Conservation (phyloP, 2,797 vertebrate genomes). For the Peromyscus eremicus region DNA sequence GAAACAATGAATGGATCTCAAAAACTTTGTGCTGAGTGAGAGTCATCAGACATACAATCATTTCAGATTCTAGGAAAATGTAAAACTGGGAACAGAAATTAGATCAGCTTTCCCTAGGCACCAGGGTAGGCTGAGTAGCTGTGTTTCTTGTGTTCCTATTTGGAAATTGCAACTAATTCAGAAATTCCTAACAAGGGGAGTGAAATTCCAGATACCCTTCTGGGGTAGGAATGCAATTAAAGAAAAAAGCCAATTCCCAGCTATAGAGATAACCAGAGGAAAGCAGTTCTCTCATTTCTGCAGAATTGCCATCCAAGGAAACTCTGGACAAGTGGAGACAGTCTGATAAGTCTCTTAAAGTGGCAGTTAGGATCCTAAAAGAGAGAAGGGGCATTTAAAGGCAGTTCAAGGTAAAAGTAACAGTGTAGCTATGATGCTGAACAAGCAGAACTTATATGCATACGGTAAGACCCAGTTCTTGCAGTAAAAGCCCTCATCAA, state of each 20-base stretch:
- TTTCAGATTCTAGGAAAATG: neutral
- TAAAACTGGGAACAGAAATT: neutral
- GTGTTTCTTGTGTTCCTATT: neutral
- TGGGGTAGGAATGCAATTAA: neutral
- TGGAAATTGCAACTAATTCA: slow-evolving; percentile 27
- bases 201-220: neutral
- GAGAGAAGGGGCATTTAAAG: neutral
- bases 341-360: slow-evolving; percentile 13
- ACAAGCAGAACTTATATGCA: neutral
- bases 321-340: neutral
- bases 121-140: neutral
- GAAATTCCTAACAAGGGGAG: slow-evolving; percentile 17
- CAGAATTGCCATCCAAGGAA: neutral
- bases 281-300: neutral
- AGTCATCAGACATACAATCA: neutral
- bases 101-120: neutral
- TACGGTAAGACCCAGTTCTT: neutral
- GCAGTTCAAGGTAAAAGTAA: neutral
- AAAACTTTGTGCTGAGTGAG: neutral
- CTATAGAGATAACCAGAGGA: neutral
- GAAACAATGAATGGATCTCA: neutral
- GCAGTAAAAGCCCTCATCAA: neutral
- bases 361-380: neutral
- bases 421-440: rapidly evolving
- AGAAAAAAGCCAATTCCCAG: neutral